A percentile compares a stretch with the other conserved stretches of the same genome.
Evolutionary conservation across 2,888 invertebrate species (phyloP).

Genomic region (Andricus quercusramuli): DNA sequence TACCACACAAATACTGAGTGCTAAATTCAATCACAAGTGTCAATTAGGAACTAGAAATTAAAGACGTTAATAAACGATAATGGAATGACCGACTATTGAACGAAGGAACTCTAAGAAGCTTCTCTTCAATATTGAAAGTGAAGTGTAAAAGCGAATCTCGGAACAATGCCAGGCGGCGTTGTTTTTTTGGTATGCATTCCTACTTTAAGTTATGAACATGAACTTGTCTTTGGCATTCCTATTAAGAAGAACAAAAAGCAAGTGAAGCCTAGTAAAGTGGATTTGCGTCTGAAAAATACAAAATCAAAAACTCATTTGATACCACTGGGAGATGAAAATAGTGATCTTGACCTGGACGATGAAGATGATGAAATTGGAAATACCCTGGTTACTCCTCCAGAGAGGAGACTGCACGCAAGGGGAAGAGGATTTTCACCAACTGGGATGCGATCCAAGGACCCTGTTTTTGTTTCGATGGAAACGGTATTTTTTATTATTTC

Average conservation of each 20-base stretch:
- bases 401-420: constrained; percentile 37
- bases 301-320: constrained; percentile 61
- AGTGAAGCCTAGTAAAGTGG: constrained; percentile 64
- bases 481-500: constrained; percentile 76
- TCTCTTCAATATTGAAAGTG: constrained; percentile 14
- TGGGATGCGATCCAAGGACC: constrained; percentile 56
- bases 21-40: background rate
- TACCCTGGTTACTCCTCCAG: constrained; percentile 33
- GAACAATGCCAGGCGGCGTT: constrained; percentile 80
- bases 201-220: constrained; percentile 84
- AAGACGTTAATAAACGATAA: constrained; percentile 37
- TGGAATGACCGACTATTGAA: background rate
- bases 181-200: constrained; percentile 86
- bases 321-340: constrained; percentile 58
- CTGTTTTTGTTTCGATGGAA: constrained; percentile 84
- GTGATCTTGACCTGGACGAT: constrained; percentile 50
- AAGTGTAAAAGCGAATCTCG: background rate
- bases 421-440: constrained; percentile 47
- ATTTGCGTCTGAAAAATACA: constrained; percentile 67
- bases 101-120: background rate
- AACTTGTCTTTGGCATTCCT: constrained; percentile 79
- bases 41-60: constrained; percentile 10
- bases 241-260: constrained; percentile 60
- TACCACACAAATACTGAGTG: background rate
- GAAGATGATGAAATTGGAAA: constrained; percentile 43